These are phyloP conservation scores for Cheilosia soror DNA, from an alignment of 2,888 invertebrate species.

Conservation along the genomic window DNA sequence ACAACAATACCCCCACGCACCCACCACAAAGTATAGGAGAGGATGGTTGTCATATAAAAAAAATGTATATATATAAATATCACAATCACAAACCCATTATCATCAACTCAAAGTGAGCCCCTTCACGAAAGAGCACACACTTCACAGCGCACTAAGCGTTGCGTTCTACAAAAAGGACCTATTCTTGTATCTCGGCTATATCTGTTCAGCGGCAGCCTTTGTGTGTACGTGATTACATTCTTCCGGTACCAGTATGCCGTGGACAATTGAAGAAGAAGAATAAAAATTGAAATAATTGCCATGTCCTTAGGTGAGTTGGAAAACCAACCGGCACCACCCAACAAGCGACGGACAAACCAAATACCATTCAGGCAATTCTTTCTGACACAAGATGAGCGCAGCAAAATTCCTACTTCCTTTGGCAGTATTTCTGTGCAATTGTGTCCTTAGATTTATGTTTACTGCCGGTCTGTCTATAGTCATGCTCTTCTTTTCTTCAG, in stretches of 20 bases:
- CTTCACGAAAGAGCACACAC: conserved; percentile 47
- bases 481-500: conserved; percentile 22
- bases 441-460: conserved; percentile 60
- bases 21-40: conserved; percentile 4
- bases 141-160: conserved; percentile 36
- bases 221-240: conserved; percentile 32
- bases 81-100: conserved; percentile 34
- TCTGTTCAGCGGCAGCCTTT: background rate
- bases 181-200: background rate
- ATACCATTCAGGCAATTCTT: conserved; percentile 27
- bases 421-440: conserved; percentile 42
- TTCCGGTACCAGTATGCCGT: conserved; percentile 14
- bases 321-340: background rate
- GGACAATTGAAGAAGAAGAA: conserved; percentile 44
- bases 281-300: conserved; percentile 58
- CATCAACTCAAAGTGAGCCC: conserved; percentile 46
- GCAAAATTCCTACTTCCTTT: conserved; percentile 18
- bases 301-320: conserved; percentile 17
- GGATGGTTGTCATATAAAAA: background rate
- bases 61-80: background rate
- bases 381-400: conserved; percentile 21
- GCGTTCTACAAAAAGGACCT: conserved; percentile 37
- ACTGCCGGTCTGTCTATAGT: conserved; percentile 56
- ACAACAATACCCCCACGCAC: background rate
- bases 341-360: conserved; percentile 33